phyloP scores from a whole-genome alignment of 2,888 invertebrate genomes.

The Drosophila emarginata region DNA sequence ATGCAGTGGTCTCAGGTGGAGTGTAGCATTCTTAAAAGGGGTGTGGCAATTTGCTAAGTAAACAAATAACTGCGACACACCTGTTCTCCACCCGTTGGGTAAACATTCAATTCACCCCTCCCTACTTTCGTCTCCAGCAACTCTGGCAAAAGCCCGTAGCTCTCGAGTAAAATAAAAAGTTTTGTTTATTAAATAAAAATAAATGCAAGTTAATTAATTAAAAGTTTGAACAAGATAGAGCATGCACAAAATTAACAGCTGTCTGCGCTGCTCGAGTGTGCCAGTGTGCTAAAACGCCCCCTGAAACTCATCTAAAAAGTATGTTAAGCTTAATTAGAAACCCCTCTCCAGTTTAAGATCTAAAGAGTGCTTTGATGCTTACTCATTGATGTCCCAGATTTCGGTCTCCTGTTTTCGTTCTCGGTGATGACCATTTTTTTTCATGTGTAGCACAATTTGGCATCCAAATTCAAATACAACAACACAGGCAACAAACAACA shows the following conservation, averaged over 20 bases:
- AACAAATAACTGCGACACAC: constrained; percentile 33
- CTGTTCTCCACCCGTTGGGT: neutral
- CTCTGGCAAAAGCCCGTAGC: neutral
- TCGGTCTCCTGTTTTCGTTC: neutral
- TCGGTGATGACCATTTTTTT: constrained; percentile 11
- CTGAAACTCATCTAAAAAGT: constrained; percentile 31
- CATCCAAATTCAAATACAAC: constrained; percentile 21
- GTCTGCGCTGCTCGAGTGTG: constrained; percentile 6
- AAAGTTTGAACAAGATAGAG: constrained; percentile 67
- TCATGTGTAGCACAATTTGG: constrained; percentile 42
- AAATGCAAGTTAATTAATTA: constrained; percentile 74
- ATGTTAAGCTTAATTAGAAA: constrained; percentile 58
- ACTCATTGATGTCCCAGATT: constrained; percentile 13
- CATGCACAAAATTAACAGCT: constrained; percentile 48
- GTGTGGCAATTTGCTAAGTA: constrained; percentile 37
- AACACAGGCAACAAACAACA: too few relatives aligned
- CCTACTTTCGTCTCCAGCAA: neutral
- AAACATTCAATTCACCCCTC: neutral
- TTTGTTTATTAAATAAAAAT: constrained; percentile 70
- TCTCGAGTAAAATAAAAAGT: constrained; percentile 48
- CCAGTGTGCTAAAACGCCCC: neutral
- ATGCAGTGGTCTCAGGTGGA: constrained; percentile 13
- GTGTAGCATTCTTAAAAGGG: constrained; percentile 1
- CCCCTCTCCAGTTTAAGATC: neutral
- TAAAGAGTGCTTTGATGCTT: constrained; percentile 12